Evolutionary conservation across 2,888 invertebrate species (phyloP).

Genomic region (Quadriops clusia): DNA sequence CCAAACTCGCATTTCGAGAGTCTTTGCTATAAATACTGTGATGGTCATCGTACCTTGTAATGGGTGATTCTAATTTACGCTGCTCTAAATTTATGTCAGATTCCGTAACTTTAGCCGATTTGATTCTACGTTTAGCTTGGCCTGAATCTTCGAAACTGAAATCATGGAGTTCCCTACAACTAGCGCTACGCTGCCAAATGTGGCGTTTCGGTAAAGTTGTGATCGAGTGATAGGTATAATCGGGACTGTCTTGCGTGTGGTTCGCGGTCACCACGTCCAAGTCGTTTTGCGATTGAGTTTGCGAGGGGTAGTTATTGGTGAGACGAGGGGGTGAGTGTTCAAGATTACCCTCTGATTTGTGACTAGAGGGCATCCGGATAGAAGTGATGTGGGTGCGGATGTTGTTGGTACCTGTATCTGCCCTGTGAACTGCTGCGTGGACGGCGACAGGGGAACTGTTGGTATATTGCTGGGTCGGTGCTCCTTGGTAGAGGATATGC

Average conservation of each 20-base stretch:
- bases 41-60: constrained; percentile 61
- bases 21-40: constrained; percentile 50
- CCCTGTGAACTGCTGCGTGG: constrained; percentile 43
- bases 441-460: constrained; percentile 39
- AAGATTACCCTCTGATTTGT: constrained; percentile 42
- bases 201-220: constrained; percentile 34
- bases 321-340: constrained; percentile 33
- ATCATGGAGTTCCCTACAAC: constrained; percentile 71
- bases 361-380: constrained; percentile 46
- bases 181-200: constrained; percentile 68
- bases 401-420: constrained; percentile 34
- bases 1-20: constrained; percentile 50
- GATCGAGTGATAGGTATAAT: constrained; percentile 23
- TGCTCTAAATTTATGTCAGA: constrained; percentile 30
- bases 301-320: constrained; percentile 28
- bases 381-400: constrained; percentile 34
- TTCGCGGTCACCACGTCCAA: constrained; percentile 20
- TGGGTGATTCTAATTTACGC: constrained; percentile 52
- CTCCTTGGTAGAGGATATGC: constrained; percentile 21
- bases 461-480: constrained; percentile 35
- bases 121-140: constrained; percentile 48
- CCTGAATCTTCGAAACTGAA: constrained; percentile 62
- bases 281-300: constrained; percentile 37
- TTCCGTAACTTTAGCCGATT: constrained; percentile 29
- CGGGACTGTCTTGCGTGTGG: constrained; percentile 21